Conservation (phyloP, 2,113 vertebrate species). For the Enhydra lutris region DNA sequence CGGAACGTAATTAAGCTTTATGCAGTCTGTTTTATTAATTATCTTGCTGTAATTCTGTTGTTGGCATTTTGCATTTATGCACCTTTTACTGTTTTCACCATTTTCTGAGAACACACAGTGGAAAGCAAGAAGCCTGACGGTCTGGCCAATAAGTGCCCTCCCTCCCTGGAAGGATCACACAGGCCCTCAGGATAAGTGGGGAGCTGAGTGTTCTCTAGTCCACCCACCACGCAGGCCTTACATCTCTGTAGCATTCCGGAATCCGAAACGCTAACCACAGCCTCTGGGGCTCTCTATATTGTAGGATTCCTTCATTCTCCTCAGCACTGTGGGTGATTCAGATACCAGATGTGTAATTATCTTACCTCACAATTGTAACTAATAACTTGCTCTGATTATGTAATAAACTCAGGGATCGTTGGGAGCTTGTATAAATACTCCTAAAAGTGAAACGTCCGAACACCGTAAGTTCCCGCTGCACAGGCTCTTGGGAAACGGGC, state of each 20-base stretch:
- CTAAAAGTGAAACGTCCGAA: not conserved
- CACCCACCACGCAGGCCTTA: not conserved
- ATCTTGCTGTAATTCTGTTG: not conserved
- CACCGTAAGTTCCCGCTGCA: not conserved
- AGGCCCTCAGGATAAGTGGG: not conserved
- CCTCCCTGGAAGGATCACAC: not conserved
- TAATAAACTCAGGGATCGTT: not conserved
- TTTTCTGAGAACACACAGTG: not conserved
- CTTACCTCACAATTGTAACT: slow-evolving; percentile 12
- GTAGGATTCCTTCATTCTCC: not conserved
- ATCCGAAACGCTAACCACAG: not conserved
- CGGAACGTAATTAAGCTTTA: not conserved
- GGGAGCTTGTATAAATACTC: not conserved
- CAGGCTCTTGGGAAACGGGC: not conserved
- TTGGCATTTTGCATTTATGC: not conserved
- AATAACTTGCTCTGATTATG: not conserved
- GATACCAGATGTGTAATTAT: not conserved
- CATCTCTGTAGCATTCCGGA: not conserved
- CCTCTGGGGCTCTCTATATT: not conserved
- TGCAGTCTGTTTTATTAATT: not conserved
- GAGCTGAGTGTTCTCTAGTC: not conserved
- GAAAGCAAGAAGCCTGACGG: not conserved
- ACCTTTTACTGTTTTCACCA: not conserved
- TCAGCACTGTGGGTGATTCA: not conserved
- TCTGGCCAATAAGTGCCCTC: not conserved